Percentiles rank a stretch among this genome's conserved stretches.
Conservation (phyloP, 2,113 vertebrate genomes). For the Tachysurus vachellii region DNA sequence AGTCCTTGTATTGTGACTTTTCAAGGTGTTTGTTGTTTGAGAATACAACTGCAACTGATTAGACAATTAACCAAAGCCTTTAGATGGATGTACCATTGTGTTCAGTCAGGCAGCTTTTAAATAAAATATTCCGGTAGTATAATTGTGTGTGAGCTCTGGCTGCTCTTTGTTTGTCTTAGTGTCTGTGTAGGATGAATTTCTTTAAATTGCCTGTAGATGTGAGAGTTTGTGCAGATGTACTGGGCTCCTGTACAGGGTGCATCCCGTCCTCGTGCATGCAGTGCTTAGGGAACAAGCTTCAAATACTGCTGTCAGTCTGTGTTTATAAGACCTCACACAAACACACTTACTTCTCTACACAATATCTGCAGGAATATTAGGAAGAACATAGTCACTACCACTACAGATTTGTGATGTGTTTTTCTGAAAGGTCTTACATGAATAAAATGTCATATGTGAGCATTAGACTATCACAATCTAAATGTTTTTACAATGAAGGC, state of each 20-base stretch:
- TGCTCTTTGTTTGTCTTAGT: neutral
- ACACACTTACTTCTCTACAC: neutral
- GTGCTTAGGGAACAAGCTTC: neutral
- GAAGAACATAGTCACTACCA: neutral
- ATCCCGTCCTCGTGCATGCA: neutral
- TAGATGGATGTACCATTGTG: neutral
- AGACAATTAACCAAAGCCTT: neutral
- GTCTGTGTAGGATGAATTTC: neutral
- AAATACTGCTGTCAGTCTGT: neutral
- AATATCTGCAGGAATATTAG: neutral
- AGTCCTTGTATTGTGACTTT: neutral
- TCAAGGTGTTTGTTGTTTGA: no score
- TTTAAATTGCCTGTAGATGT: neutral
- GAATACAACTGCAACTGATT: neutral
- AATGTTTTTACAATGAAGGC: neutral
- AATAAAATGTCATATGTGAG: neutral
- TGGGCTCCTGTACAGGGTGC: neutral
- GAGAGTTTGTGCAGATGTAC: constrained; percentile 4
- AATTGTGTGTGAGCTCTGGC: neutral
- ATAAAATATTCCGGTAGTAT: neutral
- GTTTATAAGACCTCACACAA: constrained; percentile 10
- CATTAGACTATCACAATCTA: neutral
- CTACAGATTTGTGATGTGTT: neutral
- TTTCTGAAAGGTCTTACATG: neutral
- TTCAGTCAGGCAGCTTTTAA: neutral